Base-by-base conservation (phyloP, 2,888 invertebrate species). In the Mesochorus sp. region DNA sequence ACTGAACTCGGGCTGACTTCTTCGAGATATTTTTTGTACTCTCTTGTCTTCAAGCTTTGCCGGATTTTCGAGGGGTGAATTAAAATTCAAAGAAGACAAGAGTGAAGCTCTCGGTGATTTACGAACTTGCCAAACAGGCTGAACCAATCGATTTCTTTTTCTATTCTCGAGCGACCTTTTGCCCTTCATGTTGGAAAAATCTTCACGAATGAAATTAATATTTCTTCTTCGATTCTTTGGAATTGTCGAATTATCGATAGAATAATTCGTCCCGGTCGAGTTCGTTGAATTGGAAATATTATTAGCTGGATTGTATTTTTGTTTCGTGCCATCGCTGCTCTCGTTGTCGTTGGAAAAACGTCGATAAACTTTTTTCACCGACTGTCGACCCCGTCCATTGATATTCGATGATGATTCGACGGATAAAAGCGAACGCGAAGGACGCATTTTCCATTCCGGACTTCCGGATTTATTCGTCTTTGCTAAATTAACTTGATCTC, bases 111-210 rank as follows among this genome's bases (percentile, higher is more conserved):
- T 12, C 14, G 76, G 47, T n/a, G 70, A 53, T 47, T 71, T 64
- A 24, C 31, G 57, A 8, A 64, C 64, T 10, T 76, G 76, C 76
- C 76, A 76, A 31, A 71, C 76, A 6, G 61, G 67, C 14, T 61
- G 12, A 5, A 53, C 24, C 14, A 21, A 12, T 6, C 31, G 42
- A 34, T 1, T 6, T n/a, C 1, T 28, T 19, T 71, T 57, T 17
- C 37, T 37, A 8, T 12, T 21, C 14, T 37, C 6, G 1, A 26
- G n/a, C n/a, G 17, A 24, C 14, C 57, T 66, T 28, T 66, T 14
- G 39, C 5, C 24, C 5, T 19, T n/a, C 1, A 8, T 6, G 10
- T 66, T 12, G 0, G 10, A 14, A 37, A 6, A 28, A 28, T 61
- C 12, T 1, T 6, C 10, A n/a, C n/a, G n/a, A n/a, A n/a, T 12